Evolutionary conservation across 2,797 vertebrate genomes (phyloP).

Genomic region (Anabas testudineus): DNA sequence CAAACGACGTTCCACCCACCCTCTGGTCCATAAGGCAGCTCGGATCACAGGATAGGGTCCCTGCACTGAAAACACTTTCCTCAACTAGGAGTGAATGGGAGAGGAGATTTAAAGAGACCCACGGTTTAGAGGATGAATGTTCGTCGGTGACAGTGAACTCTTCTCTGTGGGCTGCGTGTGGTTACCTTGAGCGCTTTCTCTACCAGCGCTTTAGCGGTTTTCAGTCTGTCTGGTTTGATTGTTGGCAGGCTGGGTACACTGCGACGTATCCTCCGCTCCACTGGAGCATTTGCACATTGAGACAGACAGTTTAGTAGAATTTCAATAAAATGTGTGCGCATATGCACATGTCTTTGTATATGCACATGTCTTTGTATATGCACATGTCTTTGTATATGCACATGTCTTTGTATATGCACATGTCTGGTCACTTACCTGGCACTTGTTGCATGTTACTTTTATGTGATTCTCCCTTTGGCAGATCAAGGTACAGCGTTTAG

Average conservation of each 20-base stretch:
- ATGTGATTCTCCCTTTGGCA: background rate
- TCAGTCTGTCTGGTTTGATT: conserved; percentile 81
- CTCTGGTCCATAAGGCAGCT: conserved; percentile 83
- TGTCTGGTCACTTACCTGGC: conserved; percentile 41
- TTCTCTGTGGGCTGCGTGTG: background rate
- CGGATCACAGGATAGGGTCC: conserved; percentile 90
- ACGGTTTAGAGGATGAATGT: too few relatives aligned
- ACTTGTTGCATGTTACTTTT: conserved; percentile 42
- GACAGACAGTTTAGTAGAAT: conserved; percentile 25
- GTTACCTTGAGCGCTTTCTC: conserved; percentile 90
- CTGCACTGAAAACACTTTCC: conserved; percentile 89
- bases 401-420: conserved; percentile 3
- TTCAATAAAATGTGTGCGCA: background rate
- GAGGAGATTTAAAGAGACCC: background rate
- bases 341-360: background rate
- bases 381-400: conserved; percentile 12
- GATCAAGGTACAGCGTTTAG: conserved; percentile 1
- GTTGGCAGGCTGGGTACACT: conserved; percentile 63
- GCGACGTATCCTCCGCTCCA: conserved; percentile 62
- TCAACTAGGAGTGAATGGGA: conserved; percentile 76
- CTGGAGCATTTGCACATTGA: conserved; percentile 52
- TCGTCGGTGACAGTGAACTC: background rate
- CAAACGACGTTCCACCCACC: conserved; percentile 89
- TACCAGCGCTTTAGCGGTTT: conserved; percentile 82
- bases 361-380: conserved; percentile 12